These are phyloP conservation scores for Steinernema khuongi DNA, from an alignment of 1,140 invertebrate genomes.

Conservation along the genomic window DNA sequence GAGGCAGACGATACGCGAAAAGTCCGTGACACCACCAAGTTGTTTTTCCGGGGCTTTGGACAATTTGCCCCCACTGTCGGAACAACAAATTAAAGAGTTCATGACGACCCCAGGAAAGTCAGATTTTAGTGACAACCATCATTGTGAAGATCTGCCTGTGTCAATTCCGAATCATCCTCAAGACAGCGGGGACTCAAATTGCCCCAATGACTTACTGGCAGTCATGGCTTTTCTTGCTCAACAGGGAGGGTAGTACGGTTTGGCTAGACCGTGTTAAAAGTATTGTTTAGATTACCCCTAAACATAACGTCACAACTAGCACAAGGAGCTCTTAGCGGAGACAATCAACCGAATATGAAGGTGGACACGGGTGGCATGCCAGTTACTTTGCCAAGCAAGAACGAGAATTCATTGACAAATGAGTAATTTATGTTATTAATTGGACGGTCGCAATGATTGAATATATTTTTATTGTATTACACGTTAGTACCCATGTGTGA, in stretches of 20 bases:
- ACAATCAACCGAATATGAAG: too few relatives aligned
- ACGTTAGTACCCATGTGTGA: too few relatives aligned
- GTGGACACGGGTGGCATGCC: too few relatives aligned
- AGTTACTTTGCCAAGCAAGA: too few relatives aligned
- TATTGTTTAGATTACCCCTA: not conserved
- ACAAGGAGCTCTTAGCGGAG: too few relatives aligned
- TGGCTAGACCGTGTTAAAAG: not conserved
- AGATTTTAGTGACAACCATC: not conserved
- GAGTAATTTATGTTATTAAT: too few relatives aligned
- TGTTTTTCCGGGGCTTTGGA: not conserved
- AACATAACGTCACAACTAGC: too few relatives aligned
- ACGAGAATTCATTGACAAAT: too few relatives aligned
- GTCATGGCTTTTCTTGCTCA: not conserved
- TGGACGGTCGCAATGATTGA: too few relatives aligned
- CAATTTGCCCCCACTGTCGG: not conserved
- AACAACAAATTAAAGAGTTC: not conserved
- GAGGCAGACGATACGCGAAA: not conserved
- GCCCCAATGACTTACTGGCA: not conserved
- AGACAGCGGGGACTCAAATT: not conserved
- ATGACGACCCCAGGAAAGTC: not conserved
- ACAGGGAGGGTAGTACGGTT: not conserved
- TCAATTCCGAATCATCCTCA: not conserved
- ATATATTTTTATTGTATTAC: too few relatives aligned
- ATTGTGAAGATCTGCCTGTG: not conserved
- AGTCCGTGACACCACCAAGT: not conserved